Percentiles rank a stretch among this genome's conserved stretches.
These are phyloP conservation scores for Calliopsis andreniformis DNA, from an alignment of 1,140 invertebrate genomes.

Conservation along the genomic window DNA sequence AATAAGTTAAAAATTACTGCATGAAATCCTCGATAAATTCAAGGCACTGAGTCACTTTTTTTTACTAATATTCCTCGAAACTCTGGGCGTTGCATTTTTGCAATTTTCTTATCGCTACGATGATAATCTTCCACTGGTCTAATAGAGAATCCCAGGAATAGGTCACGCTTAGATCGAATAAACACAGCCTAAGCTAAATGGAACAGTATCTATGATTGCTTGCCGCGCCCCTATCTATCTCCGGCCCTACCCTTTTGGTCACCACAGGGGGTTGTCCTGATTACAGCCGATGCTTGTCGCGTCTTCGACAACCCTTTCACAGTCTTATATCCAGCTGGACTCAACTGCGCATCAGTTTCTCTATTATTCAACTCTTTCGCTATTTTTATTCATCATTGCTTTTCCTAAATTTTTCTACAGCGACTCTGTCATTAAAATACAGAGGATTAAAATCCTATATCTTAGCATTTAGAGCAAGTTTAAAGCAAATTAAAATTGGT, in stretches of 20 bases:
- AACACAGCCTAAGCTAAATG: conserved; percentile 69
- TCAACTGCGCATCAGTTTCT: too few relatives aligned
- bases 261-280: conserved; percentile 51
- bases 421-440: neutral
- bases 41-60: too few relatives aligned
- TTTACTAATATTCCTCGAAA: neutral
- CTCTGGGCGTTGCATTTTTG: conserved; percentile 13
- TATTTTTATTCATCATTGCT: neutral
- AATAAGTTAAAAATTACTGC: too few relatives aligned
- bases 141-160: conserved; percentile 63
- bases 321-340: neutral
- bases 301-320: conserved; percentile 27
- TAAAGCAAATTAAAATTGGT: too few relatives aligned
- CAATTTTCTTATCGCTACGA: conserved; percentile 16
- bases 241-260: conserved; percentile 67
- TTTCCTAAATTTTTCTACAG: neutral
- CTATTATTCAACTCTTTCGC: neutral
- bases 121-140: conserved; percentile 46
- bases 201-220: conserved; percentile 66
- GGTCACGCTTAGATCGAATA: conserved; percentile 65
- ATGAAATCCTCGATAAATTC: too few relatives aligned
- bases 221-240: conserved; percentile 64
- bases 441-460: too few relatives aligned
- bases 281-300: conserved; percentile 44
- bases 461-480: too few relatives aligned